Percentiles rank a stretch among this genome's conserved stretches.
Conservation (phyloP, 1,140 invertebrate genomes). For the Apis mellifera region Amel_HAv3.1 CM009936.2:11889001-11889500, state of each 20-base stretch:
- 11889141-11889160: not conserved
- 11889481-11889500: no score
- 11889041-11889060: not conserved
- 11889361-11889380: no score
- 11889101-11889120: not conserved
- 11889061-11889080: not conserved
- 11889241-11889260: not conserved
- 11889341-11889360: no score
- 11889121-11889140: not conserved
- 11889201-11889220: not conserved
- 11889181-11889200: not conserved
- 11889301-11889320: no score
- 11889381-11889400: no score
- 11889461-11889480: no score
- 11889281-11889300: not conserved
- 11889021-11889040: not conserved
- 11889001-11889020: not conserved
- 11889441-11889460: no score
- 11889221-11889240: not conserved
- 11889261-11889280: not conserved
- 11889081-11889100: not conserved
- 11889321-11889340: no score
- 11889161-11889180: constrained; percentile 4
- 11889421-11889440: no score
- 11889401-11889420: no score